These are phyloP conservation scores for Melanotus villosus DNA, from an alignment of 2,888 invertebrate genomes.

Conservation along the genomic window DNA sequence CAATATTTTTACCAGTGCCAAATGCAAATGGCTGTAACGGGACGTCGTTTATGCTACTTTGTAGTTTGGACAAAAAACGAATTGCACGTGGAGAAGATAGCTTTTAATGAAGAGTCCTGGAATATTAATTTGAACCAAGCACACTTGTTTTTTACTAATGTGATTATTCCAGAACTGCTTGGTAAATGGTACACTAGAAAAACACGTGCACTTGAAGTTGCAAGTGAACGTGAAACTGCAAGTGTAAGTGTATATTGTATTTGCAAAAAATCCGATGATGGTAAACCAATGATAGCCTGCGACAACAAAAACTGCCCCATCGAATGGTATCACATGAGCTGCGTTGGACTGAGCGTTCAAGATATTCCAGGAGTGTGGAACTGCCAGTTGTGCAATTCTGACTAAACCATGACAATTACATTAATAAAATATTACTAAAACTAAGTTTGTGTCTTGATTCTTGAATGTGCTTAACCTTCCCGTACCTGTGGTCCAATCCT, in stretches of 20 bases:
- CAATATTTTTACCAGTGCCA: no score
- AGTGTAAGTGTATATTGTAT: background rate
- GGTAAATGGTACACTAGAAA: background rate
- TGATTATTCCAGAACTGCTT: background rate
- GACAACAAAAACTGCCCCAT: background rate
- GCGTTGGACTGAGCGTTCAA: background rate
- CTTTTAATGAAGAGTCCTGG: background rate
- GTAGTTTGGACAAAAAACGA: background rate
- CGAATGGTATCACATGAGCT: conserved; percentile 13
- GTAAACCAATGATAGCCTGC: background rate
- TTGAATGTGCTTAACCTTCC: no score
- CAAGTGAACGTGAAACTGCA: background rate
- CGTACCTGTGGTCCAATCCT: no score
- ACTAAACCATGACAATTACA: no score
- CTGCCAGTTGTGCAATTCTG: background rate
- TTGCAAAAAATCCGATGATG: background rate
- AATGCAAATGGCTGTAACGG: background rate
- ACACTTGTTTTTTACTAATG: background rate
- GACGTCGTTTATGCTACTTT: background rate
- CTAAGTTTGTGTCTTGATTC: no score
- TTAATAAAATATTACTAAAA: no score
- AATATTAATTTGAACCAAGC: background rate
- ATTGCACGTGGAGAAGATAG: background rate
- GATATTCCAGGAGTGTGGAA: background rate
- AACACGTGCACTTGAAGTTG: background rate